These are phyloP conservation scores for Casuarius casuarius DNA, from an alignment of 2,113 vertebrate species.

Conservation along the genomic window DNA sequence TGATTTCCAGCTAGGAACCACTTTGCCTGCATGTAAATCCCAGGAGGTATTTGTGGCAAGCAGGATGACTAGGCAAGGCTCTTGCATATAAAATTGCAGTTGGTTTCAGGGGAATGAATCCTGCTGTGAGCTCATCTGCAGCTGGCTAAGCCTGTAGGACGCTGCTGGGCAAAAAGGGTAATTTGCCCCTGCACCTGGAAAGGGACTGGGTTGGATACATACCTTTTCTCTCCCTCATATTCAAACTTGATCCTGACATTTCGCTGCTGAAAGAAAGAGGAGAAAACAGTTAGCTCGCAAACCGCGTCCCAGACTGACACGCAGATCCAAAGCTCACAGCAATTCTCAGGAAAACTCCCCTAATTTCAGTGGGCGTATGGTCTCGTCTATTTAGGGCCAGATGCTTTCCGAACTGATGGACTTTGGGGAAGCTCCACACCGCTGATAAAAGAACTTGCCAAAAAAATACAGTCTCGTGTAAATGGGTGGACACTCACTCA, in stretches of 20 bases:
- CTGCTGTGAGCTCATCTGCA: slow-evolving; percentile 37
- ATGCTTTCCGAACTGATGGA: not conserved
- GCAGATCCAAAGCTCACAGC: not conserved
- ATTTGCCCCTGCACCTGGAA: accelerated
- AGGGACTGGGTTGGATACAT: slow-evolving; percentile 26
- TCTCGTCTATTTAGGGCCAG: not conserved
- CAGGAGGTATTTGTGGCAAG: not conserved
- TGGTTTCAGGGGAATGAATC: not conserved
- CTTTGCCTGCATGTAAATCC: not conserved
- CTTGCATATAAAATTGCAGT: not conserved
- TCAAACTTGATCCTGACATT: slow-evolving; percentile 94
- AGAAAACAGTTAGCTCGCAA: slow-evolving; percentile 2
- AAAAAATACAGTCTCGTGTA: not conserved
- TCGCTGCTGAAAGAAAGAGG: slow-evolving; percentile 72
- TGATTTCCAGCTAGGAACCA: slow-evolving; percentile 10
- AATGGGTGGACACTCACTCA: not conserved
- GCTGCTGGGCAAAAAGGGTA: not conserved
- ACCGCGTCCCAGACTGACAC: not conserved
- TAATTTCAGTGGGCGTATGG: not conserved
- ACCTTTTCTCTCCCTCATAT: slow-evolving; percentile 94
- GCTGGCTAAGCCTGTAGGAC: not conserved
- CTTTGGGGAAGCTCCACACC: not conserved
- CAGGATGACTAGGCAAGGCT: not conserved
- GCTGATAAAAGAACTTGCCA: not conserved
- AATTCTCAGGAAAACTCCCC: not conserved